Conservation (phyloP, 1,140 invertebrate genomes). For the Dryas iulia region DNA sequence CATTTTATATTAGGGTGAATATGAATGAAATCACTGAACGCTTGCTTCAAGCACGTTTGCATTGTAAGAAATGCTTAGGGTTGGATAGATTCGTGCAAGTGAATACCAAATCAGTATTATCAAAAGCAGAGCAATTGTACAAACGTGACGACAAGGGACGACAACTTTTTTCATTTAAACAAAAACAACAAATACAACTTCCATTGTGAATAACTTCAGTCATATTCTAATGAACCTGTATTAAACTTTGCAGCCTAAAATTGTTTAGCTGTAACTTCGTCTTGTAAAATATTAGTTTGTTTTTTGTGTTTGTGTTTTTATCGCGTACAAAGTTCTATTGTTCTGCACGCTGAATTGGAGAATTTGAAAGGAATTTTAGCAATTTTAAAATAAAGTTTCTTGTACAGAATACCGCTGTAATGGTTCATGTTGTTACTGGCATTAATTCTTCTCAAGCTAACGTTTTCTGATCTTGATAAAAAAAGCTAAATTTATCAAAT, state of each 20-base stretch:
- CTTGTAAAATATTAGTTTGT: constrained; percentile 1
- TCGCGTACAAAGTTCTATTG: not conserved
- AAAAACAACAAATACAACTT: constrained; percentile 14
- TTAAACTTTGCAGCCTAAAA: constrained; percentile 11
- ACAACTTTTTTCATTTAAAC: constrained; percentile 31
- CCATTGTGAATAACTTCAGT: constrained; percentile 9
- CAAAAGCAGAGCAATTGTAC: constrained; percentile 13
- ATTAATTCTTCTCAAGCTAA: too few species aligned
- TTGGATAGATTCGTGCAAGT: constrained; percentile 17
- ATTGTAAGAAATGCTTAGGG: constrained; percentile 4
- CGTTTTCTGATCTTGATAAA: too few species aligned
- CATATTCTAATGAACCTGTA: constrained; percentile 20
- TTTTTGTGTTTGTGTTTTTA: not conserved
- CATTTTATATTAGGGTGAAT: not conserved
- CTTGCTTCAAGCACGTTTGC: constrained; percentile 8
- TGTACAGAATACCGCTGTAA: too few species aligned
- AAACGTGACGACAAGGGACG: constrained; percentile 21
- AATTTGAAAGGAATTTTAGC: not conserved
- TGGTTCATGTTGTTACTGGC: too few species aligned
- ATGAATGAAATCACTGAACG: not conserved
- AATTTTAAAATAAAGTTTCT: not conserved
- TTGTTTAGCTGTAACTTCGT: not conserved
- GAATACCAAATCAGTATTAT: constrained; percentile 18
- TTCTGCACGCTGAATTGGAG: not conserved
- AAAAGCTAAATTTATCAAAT: too few species aligned